Evolutionary conservation across 2,797 vertebrate genomes (phyloP).

Genomic region (Chiloscyllium punctatum): DNA sequence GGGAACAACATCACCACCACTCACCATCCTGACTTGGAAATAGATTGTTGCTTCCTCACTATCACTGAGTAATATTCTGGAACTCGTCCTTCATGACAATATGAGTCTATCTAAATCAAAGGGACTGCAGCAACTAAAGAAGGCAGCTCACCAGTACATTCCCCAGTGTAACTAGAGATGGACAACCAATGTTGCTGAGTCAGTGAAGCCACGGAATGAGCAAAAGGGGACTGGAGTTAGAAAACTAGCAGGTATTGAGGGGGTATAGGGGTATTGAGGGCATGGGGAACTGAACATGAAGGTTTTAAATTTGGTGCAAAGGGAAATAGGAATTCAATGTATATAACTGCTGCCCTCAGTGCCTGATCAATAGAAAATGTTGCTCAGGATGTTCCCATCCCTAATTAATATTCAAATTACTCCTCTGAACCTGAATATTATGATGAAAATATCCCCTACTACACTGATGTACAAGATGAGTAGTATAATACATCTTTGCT

Average conservation of each 20-base stretch:
- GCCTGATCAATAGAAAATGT: not conserved
- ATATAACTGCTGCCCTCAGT: not conserved
- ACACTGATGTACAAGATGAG: not conserved
- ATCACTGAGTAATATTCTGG: too few relatives aligned
- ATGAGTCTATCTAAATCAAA: too few relatives aligned
- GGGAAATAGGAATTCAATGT: not conserved
- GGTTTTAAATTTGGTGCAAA: not conserved
- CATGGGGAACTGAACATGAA: not conserved
- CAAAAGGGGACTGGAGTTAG: not conserved
- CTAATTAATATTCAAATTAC: not conserved
- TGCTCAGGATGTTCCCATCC: not conserved
- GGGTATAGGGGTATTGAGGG: not conserved
- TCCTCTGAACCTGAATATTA: not conserved
- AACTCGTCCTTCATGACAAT: too few relatives aligned
- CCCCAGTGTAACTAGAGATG: too few relatives aligned
- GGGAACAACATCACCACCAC: too few relatives aligned
- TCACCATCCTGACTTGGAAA: too few relatives aligned
- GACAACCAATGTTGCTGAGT: too few relatives aligned
- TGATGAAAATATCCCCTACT: not conserved
- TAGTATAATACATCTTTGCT: not conserved
- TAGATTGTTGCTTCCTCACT: too few relatives aligned
- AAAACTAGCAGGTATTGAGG: not conserved
- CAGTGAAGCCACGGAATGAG: too few relatives aligned
- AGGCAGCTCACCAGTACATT: too few relatives aligned
- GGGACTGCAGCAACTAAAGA: too few relatives aligned